Evolutionary conservation across 1,140 invertebrate genomes (phyloP), one percentile per base, ranked within the genome.

Genomic region (Drosophila nigromelanica): DNA sequence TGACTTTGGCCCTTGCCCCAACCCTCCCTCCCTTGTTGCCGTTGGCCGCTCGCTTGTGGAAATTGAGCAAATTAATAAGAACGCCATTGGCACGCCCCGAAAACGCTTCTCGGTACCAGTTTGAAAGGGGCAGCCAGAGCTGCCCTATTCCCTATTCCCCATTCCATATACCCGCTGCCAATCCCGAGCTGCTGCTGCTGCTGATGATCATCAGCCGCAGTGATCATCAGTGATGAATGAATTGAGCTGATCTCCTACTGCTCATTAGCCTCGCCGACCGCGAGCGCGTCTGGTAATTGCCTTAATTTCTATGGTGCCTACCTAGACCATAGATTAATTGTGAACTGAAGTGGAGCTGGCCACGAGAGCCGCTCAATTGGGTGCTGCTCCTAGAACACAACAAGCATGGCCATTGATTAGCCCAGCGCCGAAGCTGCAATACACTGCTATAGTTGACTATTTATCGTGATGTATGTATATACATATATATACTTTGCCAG

Each of bases 11-110:
- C 24, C 42, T 11, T 24, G n/a, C 33, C 11, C 55, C n/a, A 35
- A 0, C 21, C n/a, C 7, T 10, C 35, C 35, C 54, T 8, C 52
- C 10, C 30, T 12, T 5, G 27, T 40, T 18, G 15, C n/a, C 15
- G 4, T 27, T 47, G 27, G 11, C 8, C 3, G 21, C 18, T 11
- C 27, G 27, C 59, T 73, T 68, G 76, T 86, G 81, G 81, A 81
- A 86, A 86, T 87, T 87, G 82, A 80, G 67, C 83, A 87, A 87
- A 87, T 87, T 87, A 87, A 87, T 87, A 87, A 87, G 82, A 87
- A 79, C 78, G 72, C 82, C 79, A 87, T 87, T 89, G 82, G 82
- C 82, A 87, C 82, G 83, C 82, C 82, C 82, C 82, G 72, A 74
- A 85, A 80, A 72, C 61, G 77, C 45, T 60, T 43, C 35, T 37